Percentiles rank a stretch among this genome's conserved stretches.
Conservation (phyloP, 2,797 vertebrate species). For the Eupleurogrammus muticus region DNA sequence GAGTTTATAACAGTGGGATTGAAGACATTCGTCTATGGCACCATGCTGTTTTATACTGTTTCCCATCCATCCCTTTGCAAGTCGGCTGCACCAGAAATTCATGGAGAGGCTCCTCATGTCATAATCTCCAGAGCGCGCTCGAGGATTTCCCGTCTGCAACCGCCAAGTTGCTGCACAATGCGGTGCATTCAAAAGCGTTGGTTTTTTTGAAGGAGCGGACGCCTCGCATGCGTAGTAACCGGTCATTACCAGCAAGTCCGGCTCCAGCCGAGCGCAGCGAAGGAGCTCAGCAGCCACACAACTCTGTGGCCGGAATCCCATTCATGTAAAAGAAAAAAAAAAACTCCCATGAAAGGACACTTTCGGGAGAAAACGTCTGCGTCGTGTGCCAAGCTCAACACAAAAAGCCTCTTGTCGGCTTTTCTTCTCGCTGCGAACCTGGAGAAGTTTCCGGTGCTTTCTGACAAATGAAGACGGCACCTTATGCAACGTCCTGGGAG, state of each 20-base stretch:
- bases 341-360: constrained; percentile 55
- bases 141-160: constrained; percentile 10
- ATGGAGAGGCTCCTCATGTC: constrained; percentile 10
- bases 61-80: neutral
- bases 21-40: constrained; percentile 36
- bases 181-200: constrained; percentile 17
- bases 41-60: constrained; percentile 4
- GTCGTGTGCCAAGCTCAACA: constrained; percentile 38
- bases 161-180: constrained; percentile 18
- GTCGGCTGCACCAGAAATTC: neutral
- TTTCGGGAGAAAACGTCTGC: constrained; percentile 47
- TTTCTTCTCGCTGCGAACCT: neutral
- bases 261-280: constrained; percentile 53
- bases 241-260: constrained; percentile 68
- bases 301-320: constrained; percentile 61
- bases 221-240: constrained; percentile 37
- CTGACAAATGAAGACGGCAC: constrained; percentile 8
- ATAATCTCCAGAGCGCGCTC: constrained; percentile 2
- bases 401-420: neutral
- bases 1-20: constrained; percentile 23
- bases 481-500: constrained; percentile 25
- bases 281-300: constrained; percentile 55
- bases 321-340: constrained; percentile 61
- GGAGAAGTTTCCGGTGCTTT: constrained; percentile 14
- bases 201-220: constrained; percentile 29